Evolutionary conservation across 92 coral and sea anemone genomes (phyloP), one percentile per base, ranked within the genome.

Genomic region (Pocillopora meandrina): DNA sequence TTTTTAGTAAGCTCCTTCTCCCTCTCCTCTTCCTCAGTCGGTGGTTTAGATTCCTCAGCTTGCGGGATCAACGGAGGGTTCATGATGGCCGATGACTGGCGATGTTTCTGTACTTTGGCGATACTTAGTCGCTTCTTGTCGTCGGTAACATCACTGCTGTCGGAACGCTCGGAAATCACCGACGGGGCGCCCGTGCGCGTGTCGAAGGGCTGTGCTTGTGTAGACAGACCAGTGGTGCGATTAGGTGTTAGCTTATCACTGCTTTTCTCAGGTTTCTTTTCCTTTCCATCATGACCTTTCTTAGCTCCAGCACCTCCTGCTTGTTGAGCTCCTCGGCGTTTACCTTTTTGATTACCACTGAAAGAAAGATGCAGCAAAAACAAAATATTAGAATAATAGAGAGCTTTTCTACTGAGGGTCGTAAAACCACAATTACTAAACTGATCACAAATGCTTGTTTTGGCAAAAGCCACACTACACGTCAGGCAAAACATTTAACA

Each of bases 121-220:
- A 92, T 74, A 83, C 95, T 92, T 72, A 87, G 90, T 57, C 94
- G 84, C 79, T 96, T 95, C 71, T 88, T 92, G 9, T 93, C 96
- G 70, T 95, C 99, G 36, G 89, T 88, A 57, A 89, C 92, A 63
- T 96, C 99, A 83, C 95, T 90, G 75, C 99, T 96, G 81, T 96
- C 99, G 17, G 99, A 96, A 34, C 99, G 91, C 86, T 96, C 99
- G 12, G 99, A 96, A 69, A 96, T 92, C 15, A 90, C 98, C 6
- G 99, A 96, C 17, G 98, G 99, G 2, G 99, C 99, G 12, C 96
- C 91, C n/a, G 92, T 93, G 47, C 99, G 98, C 31, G 85, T 26
- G 60, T 91, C 95, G 14, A 84, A 77, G 67, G 77, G 88, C 78
- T 89, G 97, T 1, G 84, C 93, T 70, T 91, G 95, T 42, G 92